These are phyloP conservation scores for Meta bourneti DNA, from an alignment of 2,888 invertebrate genomes.

Conservation along the genomic window DNA sequence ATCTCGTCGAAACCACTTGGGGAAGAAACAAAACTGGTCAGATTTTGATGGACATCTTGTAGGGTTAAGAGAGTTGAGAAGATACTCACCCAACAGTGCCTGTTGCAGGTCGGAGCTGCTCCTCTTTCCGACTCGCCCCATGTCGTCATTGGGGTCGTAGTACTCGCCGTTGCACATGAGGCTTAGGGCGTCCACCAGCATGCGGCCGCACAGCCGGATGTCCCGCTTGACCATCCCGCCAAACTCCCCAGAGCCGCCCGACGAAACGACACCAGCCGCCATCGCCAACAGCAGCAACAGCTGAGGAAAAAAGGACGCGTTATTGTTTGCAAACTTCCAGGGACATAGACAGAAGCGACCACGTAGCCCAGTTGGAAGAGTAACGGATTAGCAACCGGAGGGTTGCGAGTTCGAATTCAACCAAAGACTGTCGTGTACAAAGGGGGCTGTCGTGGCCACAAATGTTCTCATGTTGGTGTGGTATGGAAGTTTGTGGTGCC, in stretches of 20 bases:
- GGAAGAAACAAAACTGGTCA: no score
- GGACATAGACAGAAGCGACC: no score
- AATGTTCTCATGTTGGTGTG: no score
- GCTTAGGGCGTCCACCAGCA: slow-evolving; percentile 52
- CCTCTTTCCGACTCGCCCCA: neutral
- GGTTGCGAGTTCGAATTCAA: no score
- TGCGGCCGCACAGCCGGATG: slow-evolving; percentile 54
- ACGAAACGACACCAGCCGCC: neutral
- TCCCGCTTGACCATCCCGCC: slow-evolving; percentile 13
- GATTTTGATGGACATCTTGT: no score
- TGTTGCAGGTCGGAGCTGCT: neutral
- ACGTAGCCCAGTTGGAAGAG: no score
- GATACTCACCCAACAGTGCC: neutral
- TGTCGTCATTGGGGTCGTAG: slow-evolving; percentile 45
- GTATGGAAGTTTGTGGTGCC: no score
- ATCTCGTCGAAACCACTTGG: no score
- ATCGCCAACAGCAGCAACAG: slow-evolving; percentile 1
- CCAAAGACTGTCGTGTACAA: no score
- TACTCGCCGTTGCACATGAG: slow-evolving; percentile 53
- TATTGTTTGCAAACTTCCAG: no score
- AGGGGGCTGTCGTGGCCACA: no score
- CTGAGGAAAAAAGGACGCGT: neutral
- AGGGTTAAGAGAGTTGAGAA: neutral
- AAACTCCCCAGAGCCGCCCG: neutral
- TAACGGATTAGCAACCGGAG: no score